Evolutionary conservation across 2,113 vertebrate genomes (phyloP).

Genomic region (Atlantisia rogersi): DNA sequence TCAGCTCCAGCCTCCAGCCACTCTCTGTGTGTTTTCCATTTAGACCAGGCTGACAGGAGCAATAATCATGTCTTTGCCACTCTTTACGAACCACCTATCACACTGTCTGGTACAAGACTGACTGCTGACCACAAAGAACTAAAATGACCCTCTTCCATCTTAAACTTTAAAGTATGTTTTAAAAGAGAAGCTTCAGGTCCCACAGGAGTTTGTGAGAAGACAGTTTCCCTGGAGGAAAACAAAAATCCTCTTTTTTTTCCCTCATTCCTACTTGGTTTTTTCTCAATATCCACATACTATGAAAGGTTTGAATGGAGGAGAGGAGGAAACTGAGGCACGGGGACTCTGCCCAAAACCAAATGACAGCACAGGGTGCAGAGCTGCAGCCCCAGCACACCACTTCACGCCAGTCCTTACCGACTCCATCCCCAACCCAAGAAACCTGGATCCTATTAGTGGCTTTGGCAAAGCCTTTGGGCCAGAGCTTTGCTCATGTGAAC

Average conservation of each 20-base stretch:
- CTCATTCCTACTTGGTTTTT: neutral
- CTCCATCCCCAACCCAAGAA: fast-evolving
- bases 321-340: neutral
- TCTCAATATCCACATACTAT: neutral
- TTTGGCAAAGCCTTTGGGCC: constrained; percentile 12
- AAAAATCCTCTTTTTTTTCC: neutral
- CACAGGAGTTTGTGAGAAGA: neutral
- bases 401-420: neutral
- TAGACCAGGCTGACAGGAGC: neutral
- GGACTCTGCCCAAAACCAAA: neutral
- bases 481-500: neutral
- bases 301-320: neutral
- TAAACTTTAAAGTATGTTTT: neutral
- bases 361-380: fast-evolving
- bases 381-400: neutral
- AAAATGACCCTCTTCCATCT: neutral
- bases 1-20: neutral
- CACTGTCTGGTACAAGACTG: neutral
- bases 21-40: neutral
- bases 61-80: neutral
- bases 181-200: neutral
- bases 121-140: neutral
- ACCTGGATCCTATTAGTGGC: constrained; percentile 51
- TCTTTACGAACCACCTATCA: neutral
- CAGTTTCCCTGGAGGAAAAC: neutral